Evolutionary conservation across 2,113 vertebrate species (phyloP).

Genomic region (Dasypus novemcinctus): DNA sequence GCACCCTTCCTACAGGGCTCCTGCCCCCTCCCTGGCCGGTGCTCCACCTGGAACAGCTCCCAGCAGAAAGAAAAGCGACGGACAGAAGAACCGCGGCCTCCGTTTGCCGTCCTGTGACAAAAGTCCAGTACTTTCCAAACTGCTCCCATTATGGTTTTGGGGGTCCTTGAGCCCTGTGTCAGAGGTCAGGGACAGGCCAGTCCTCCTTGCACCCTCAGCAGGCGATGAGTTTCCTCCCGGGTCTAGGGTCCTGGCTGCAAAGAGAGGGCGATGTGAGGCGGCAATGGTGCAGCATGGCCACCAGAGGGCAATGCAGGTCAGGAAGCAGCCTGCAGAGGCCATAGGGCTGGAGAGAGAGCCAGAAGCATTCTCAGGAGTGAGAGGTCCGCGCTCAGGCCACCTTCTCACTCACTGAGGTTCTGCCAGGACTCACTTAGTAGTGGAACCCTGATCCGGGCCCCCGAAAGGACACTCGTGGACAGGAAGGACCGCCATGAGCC

Average conservation of each 20-base stretch:
- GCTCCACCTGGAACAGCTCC: not conserved
- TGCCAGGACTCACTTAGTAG: not conserved
- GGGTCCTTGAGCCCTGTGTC: not conserved
- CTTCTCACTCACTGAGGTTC: not conserved
- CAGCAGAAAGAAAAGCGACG: not conserved
- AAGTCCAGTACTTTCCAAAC: not conserved
- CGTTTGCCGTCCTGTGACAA: not conserved
- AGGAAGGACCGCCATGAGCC: not conserved
- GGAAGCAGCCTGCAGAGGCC: not conserved
- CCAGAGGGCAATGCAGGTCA: constrained; percentile 51
- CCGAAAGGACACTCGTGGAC: no score
- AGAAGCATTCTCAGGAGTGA: not conserved
- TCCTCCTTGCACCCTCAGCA: not conserved
- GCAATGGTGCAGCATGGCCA: not conserved
- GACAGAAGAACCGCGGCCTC: not conserved
- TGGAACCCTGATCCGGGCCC: not conserved
- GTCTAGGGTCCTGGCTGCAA: no score
- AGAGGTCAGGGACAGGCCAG: not conserved
- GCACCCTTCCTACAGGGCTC: rapidly evolving
- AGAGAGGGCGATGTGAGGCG: rapidly evolving
- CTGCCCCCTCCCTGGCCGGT: not conserved
- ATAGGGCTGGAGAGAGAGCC: rapidly evolving
- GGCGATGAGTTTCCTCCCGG: not conserved
- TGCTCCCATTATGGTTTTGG: not conserved
- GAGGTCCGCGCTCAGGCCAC: not conserved